Conservation (phyloP, 2,888 invertebrate species). For the Spodoptera exigua region DNA sequence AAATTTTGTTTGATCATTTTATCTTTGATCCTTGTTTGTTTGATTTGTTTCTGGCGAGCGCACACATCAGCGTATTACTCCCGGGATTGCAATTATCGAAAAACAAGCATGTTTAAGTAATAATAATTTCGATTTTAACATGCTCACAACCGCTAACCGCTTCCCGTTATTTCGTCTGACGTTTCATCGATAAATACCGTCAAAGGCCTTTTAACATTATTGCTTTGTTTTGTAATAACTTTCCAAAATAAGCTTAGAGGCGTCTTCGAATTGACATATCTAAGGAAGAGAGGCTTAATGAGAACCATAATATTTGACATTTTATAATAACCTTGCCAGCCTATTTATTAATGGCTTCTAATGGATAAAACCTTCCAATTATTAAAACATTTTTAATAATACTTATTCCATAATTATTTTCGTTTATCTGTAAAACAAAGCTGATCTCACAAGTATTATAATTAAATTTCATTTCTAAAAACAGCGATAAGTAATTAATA, state of each 20-base stretch:
- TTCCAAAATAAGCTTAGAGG: slow-evolving; percentile 28
- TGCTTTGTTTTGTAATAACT: slow-evolving; percentile 42
- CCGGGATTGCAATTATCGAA: background rate
- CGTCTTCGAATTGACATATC: slow-evolving; percentile 11
- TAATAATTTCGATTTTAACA: slow-evolving; percentile 24
- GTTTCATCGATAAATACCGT: slow-evolving; percentile 37
- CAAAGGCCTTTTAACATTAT: slow-evolving; percentile 32
- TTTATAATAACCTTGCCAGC: background rate
- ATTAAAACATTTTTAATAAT: background rate
- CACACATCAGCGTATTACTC: background rate
- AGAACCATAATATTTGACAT: slow-evolving; percentile 16
- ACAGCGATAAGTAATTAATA: too few relatives aligned
- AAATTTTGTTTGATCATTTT: too few relatives aligned
- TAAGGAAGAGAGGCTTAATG: slow-evolving; percentile 3
- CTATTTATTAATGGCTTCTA: too few relatives aligned
- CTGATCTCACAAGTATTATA: too few relatives aligned
- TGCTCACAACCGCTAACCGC: slow-evolving; percentile 8
- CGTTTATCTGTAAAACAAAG: too few relatives aligned
- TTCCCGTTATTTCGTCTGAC: slow-evolving; percentile 28
- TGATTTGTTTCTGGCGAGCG: too few relatives aligned
- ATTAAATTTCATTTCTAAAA: too few relatives aligned
- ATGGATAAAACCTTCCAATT: too few relatives aligned
- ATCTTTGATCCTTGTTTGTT: too few relatives aligned
- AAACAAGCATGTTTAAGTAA: background rate
- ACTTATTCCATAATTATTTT: background rate